phyloP scores from a whole-genome alignment of 2,113 vertebrate genomes.

The Prochilodus magdalenae region DNA sequence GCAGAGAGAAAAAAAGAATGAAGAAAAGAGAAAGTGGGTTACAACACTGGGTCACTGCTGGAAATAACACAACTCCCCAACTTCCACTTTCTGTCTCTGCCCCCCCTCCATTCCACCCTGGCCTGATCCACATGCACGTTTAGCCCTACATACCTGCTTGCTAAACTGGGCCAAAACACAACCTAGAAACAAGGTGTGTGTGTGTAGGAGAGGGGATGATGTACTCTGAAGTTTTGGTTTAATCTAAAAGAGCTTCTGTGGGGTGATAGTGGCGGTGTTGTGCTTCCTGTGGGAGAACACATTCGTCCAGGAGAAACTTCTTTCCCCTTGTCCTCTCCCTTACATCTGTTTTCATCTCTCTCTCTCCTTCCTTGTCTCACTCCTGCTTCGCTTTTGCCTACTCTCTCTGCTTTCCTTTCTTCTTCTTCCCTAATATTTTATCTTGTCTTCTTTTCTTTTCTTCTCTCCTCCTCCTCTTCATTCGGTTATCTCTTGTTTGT shows the following conservation, averaged over 20 bases:
- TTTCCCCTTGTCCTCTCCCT: not conserved
- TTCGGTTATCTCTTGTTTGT: too few species aligned
- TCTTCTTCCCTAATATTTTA: not conserved
- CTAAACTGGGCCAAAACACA: constrained; percentile 68
- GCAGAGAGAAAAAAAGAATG: not conserved
- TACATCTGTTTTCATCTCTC: not conserved
- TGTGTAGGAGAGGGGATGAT: constrained; percentile 34
- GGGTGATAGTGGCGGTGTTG: too few species aligned
- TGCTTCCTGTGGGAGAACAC: too few species aligned
- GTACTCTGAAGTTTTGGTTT: too few species aligned
- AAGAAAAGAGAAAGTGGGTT: constrained; percentile 72
- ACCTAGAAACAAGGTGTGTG: constrained; percentile 51
- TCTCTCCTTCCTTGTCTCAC: constrained; percentile 16
- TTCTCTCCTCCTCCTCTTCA: too few species aligned
- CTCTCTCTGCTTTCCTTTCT: not conserved
- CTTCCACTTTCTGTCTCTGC: not conserved
- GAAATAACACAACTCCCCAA: constrained; percentile 71
- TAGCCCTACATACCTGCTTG: constrained; percentile 66
- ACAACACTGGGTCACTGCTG: constrained; percentile 74
- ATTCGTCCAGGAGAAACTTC: too few species aligned
- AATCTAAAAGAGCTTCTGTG: too few species aligned
- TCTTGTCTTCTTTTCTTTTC: too few species aligned
- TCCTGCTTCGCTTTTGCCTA: not conserved
- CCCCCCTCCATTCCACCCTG: constrained; percentile 24
- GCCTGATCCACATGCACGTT: constrained; percentile 68